Percentiles rank a stretch among this genome's conserved stretches.
Conservation (phyloP, 2,888 invertebrate species). For the Tachina grossa region DNA sequence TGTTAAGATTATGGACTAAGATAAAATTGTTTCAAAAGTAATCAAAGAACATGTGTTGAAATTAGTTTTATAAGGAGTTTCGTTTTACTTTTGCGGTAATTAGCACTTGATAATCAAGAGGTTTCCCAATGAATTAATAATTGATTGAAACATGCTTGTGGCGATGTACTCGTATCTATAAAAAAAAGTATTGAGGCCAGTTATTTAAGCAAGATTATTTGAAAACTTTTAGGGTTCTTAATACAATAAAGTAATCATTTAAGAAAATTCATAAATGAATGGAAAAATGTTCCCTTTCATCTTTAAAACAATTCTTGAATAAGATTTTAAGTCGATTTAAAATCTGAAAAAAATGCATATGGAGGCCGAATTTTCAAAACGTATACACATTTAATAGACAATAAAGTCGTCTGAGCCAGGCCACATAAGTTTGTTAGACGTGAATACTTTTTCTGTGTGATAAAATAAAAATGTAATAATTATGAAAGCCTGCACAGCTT, state of each 20-base stretch:
- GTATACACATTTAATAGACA: too few relatives aligned
- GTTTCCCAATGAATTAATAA: constrained; percentile 59
- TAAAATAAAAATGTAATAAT: too few relatives aligned
- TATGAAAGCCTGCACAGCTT: too few relatives aligned
- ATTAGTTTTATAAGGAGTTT: constrained; percentile 37
- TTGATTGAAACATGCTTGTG: constrained; percentile 46
- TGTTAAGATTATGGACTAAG: neutral
- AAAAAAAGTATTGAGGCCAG: neutral
- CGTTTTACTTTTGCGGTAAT: constrained; percentile 43
- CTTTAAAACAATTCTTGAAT: too few relatives aligned
- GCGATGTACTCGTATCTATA: neutral
- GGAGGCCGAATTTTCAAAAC: too few relatives aligned
- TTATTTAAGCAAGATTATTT: constrained; percentile 13
- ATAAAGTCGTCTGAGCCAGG: too few relatives aligned
- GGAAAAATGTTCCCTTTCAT: neutral
- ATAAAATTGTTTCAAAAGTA: constrained; percentile 27
- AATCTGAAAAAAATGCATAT: too few relatives aligned
- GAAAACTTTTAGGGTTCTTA: neutral
- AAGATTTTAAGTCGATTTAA: too few relatives aligned
- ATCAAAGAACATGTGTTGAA: constrained; percentile 35
- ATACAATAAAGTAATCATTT: constrained; percentile 6
- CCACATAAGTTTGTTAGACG: too few relatives aligned
- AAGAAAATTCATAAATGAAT: neutral
- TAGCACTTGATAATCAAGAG: constrained; percentile 60
- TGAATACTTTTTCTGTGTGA: too few relatives aligned